Conservation (phyloP, 2,888 invertebrate genomes). For the Sinopyrophorus schimmeli region DNA sequence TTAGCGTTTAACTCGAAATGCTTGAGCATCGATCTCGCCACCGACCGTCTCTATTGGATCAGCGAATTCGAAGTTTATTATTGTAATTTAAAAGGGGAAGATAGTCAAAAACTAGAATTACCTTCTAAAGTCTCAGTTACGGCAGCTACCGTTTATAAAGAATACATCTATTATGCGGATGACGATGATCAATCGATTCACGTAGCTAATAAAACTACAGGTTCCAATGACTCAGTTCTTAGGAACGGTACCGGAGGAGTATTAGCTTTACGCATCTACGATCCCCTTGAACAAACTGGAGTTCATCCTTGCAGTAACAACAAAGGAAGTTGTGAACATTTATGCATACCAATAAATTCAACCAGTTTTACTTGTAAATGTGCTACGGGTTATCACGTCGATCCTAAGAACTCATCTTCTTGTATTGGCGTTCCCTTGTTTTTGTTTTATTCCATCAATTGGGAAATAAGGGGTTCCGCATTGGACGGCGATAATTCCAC, state of each 20-base stretch:
- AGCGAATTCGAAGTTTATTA: slow-evolving; percentile 63
- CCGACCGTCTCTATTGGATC: slow-evolving; percentile 71
- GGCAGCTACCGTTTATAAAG: slow-evolving; percentile 70
- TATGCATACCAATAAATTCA: slow-evolving; percentile 69
- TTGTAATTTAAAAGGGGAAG: slow-evolving; percentile 45
- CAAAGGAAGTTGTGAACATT: slow-evolving; percentile 68
- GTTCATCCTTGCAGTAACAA: slow-evolving; percentile 61
- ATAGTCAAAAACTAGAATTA: slow-evolving; percentile 43
- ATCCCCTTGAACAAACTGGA: slow-evolving; percentile 65
- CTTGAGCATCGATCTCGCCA: slow-evolving; percentile 45
- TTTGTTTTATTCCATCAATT: slow-evolving; percentile 74
- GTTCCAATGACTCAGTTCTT: slow-evolving; percentile 48
- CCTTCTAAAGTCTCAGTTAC: slow-evolving; percentile 57
- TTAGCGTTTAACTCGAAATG: slow-evolving; percentile 47
- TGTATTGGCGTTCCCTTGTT: slow-evolving; percentile 66
- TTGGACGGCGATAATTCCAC: slow-evolving; percentile 48
- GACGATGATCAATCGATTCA: slow-evolving; percentile 65
- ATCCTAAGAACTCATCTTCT: slow-evolving; percentile 58
- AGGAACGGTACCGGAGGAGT: slow-evolving; percentile 60
- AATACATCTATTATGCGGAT: slow-evolving; percentile 70
- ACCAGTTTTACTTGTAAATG: slow-evolving; percentile 70
- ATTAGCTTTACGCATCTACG: slow-evolving; percentile 70
- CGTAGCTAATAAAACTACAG: slow-evolving; percentile 63
- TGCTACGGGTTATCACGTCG: slow-evolving; percentile 69
- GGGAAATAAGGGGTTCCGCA: slow-evolving; percentile 73